These are phyloP conservation scores for Leptobrachium leishanense DNA, from an alignment of 2,113 vertebrate genomes.

Conservation along the genomic window DNA sequence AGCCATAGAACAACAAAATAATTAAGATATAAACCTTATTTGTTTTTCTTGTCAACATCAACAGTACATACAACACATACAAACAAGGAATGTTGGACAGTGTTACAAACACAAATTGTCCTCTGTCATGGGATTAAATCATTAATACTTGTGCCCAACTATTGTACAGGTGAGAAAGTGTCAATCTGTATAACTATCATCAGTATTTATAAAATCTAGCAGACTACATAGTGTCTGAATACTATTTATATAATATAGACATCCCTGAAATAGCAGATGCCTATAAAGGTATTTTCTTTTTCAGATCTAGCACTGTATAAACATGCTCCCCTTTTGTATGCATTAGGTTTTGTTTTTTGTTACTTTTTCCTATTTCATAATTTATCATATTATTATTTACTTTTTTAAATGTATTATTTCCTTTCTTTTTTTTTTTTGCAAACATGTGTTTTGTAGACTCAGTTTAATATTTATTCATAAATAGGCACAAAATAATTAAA, in stretches of 20 bases:
- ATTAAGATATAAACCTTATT: constrained; percentile 98
- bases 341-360: too few species aligned
- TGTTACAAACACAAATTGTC: constrained; percentile 94
- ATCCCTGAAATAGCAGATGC: constrained; percentile 96
- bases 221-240: constrained; percentile 99
- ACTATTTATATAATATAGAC: constrained; percentile 98
- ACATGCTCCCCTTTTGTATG: constrained; percentile 85
- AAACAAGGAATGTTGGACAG: constrained; percentile 97
- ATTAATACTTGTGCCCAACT: constrained; percentile 80
- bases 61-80: constrained; percentile 99
- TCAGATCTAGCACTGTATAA: constrained; percentile 67
- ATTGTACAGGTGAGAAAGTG: constrained; percentile 89
- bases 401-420: constrained; percentile 54
- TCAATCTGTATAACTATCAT: constrained; percentile 83
- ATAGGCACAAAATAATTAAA: constrained; percentile 90
- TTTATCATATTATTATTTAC: constrained; percentile 58
- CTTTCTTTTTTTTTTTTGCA: constrained; percentile 55
- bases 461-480: constrained; percentile 75
- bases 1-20: constrained; percentile 90
- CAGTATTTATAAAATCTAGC: constrained; percentile 99
- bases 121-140: constrained; percentile 73
- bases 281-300: constrained; percentile 77
- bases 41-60: constrained; percentile 88
- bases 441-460: constrained; percentile 63
- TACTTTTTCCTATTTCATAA: constrained; percentile 51